These are phyloP conservation scores for Pollachius pollachius DNA, from an alignment of 2,113 vertebrate genomes.

Conservation along the genomic window DNA sequence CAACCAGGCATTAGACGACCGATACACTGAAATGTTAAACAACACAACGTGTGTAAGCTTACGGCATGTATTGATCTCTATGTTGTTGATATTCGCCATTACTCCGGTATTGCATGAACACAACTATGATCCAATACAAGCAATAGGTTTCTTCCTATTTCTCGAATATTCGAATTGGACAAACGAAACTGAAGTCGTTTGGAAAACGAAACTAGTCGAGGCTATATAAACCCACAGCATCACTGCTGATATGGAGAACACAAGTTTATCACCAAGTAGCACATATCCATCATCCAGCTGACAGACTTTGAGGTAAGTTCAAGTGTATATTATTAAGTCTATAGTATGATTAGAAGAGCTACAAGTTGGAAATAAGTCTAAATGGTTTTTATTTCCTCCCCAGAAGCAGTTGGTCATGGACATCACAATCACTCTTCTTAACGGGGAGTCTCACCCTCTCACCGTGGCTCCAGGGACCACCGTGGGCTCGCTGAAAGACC, in stretches of 20 bases:
- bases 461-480: constrained; percentile 58
- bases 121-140: not conserved
- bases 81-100: no score
- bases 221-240: not conserved
- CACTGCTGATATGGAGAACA: constrained; percentile 19
- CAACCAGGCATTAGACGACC: no score
- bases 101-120: not conserved
- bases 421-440: constrained; percentile 21
- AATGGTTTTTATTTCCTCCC: not conserved
- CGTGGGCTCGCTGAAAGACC: constrained; percentile 34
- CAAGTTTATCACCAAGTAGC: not conserved
- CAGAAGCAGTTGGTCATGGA: constrained; percentile 39
- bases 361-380: not conserved
- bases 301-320: not conserved
- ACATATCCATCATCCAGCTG: not conserved
- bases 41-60: no score
- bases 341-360: not conserved
- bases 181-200: constrained; percentile 20
- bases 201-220: constrained; percentile 14
- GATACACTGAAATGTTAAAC: no score
- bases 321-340: not conserved
- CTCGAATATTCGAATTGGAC: not conserved
- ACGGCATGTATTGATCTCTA: no score
- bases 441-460: constrained; percentile 5
- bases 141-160: not conserved